Percentiles rank a stretch among this genome's conserved stretches.
Conservation (phyloP, 2,113 vertebrate genomes). For the Tenebrosternarchus preto region DNA sequence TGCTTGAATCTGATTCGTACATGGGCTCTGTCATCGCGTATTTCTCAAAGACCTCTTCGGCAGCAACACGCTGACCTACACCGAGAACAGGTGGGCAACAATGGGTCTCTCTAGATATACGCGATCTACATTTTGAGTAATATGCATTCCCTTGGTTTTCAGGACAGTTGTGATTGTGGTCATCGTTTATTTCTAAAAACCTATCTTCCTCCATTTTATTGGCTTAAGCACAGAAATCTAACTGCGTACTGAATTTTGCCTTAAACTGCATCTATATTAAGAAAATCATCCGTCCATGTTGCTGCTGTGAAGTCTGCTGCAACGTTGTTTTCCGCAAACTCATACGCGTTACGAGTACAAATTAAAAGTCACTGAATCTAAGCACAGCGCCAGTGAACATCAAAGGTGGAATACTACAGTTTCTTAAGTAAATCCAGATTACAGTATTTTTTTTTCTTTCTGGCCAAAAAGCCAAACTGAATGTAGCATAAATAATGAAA, state of each 20-base stretch:
- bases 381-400: too few relatives aligned
- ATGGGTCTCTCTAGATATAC: not conserved
- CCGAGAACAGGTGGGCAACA: slow-evolving; percentile 5
- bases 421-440: too few relatives aligned
- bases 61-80: not conserved
- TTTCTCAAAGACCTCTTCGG: not conserved
- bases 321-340: not conserved
- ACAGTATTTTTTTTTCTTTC: too few relatives aligned
- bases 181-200: not conserved
- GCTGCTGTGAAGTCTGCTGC: not conserved
- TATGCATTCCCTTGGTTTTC: not conserved
- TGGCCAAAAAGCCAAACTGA: too few relatives aligned
- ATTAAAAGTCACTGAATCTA: not conserved
- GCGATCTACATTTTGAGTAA: not conserved
- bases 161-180: not conserved
- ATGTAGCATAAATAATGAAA: too few relatives aligned
- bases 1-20: not conserved
- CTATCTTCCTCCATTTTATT: not conserved
- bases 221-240: not conserved
- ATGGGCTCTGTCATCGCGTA: not conserved
- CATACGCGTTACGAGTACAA: not conserved
- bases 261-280: not conserved
- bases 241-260: not conserved
- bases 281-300: not conserved
- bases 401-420: too few relatives aligned